Conservation (phyloP, 2,888 invertebrate genomes). For the Argyra leucocephala region DNA sequence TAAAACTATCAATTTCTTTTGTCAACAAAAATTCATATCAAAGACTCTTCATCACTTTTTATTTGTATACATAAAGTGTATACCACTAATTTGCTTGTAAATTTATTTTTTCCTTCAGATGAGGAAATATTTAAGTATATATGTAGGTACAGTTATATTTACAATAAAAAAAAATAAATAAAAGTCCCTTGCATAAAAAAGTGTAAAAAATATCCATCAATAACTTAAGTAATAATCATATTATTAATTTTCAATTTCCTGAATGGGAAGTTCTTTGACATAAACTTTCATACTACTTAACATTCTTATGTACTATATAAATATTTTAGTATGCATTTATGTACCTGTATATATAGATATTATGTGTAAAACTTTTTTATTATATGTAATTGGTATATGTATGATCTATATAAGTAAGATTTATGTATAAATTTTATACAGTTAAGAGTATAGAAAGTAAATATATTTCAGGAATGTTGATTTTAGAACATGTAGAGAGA, state of each 20-base stretch:
- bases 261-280: background rate
- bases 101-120: too few relatives aligned
- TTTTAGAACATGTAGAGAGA: too few relatives aligned
- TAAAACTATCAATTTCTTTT: background rate
- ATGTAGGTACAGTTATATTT: background rate
- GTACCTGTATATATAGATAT: background rate
- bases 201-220: constrained; percentile 2
- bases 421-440: background rate
- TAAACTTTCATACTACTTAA: background rate
- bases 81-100: too few relatives aligned
- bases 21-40: background rate
- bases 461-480: too few relatives aligned
- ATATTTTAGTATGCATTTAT: background rate
- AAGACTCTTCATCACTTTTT: background rate
- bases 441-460: too few relatives aligned
- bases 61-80: background rate
- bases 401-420: too few relatives aligned
- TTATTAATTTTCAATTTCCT: constrained; percentile 6
- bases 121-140: background rate
- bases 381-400: background rate
- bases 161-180: background rate
- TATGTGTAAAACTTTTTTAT: background rate
- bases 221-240: background rate
- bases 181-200: too few relatives aligned
- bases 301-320: background rate